Conservation (phyloP, 2,797 vertebrate genomes). For the Microtus californicus region DNA sequence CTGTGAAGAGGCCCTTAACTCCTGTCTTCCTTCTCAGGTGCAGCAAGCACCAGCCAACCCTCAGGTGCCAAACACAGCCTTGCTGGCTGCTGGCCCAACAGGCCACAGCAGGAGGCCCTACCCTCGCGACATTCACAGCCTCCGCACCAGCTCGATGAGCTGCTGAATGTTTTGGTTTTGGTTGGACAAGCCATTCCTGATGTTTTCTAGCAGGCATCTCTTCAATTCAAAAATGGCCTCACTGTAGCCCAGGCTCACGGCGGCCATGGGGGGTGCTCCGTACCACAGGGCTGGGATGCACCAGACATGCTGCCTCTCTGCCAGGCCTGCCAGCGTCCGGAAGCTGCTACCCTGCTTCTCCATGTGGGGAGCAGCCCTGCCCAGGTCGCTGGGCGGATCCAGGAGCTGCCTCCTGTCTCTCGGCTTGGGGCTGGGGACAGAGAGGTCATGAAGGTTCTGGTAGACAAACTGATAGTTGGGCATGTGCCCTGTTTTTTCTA, state of each 20-base stretch:
- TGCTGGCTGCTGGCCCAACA: neutral
- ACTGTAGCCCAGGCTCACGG: constrained; percentile 87
- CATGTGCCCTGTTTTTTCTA: constrained; percentile 80
- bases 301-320: constrained; percentile 82
- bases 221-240: constrained; percentile 89
- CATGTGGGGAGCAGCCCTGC: constrained; percentile 71
- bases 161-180: constrained; percentile 85
- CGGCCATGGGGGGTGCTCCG: constrained; percentile 85
- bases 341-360: constrained; percentile 75
- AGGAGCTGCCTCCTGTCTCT: constrained; percentile 77
- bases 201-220: constrained; percentile 86
- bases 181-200: constrained; percentile 84
- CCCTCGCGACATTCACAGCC: constrained; percentile 86
- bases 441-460: constrained; percentile 76
- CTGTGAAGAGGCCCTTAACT: neutral
- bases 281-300: constrained; percentile 89
- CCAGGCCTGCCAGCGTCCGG: constrained; percentile 80
- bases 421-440: constrained; percentile 68
- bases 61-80: neutral
- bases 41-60: neutral
- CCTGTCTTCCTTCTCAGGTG: neutral
- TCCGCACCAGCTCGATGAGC: constrained; percentile 87
- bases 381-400: constrained; percentile 77
- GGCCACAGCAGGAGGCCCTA: neutral
- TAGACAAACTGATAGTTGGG: constrained; percentile 86